These are phyloP conservation scores for Eptesicus fuscus DNA, from an alignment of 2,113 vertebrate genomes.

Conservation along the genomic window DNA sequence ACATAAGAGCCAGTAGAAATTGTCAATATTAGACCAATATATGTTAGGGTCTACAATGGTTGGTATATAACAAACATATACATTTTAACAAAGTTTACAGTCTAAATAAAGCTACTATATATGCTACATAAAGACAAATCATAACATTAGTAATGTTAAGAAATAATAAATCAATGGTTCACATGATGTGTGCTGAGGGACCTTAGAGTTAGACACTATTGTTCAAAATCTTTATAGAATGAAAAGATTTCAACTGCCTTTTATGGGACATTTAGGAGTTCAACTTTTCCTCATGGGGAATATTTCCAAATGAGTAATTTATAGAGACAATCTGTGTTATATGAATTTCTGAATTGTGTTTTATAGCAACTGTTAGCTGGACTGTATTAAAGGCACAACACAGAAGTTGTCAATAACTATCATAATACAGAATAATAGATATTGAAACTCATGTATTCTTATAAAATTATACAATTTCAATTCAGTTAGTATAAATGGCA, in stretches of 20 bases:
- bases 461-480: background rate
- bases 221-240: background rate
- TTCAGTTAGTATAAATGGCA: conserved; percentile 2
- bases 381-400: background rate
- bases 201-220: background rate
- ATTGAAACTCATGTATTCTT: background rate
- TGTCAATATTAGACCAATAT: background rate
- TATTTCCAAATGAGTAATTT: background rate
- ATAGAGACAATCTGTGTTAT: background rate
- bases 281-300: background rate
- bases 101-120: background rate
- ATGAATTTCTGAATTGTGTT: background rate
- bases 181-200: background rate
- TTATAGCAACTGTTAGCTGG: background rate
- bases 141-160: background rate
- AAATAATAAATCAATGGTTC: background rate
- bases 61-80: background rate
- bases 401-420: background rate
- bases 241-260: background rate
- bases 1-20: background rate
- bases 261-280: background rate
- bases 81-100: background rate
- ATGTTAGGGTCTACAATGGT: background rate
- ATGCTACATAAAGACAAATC: background rate
- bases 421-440: background rate